A percentile compares a stretch with the other conserved stretches of the same genome.
Conservation (phyloP, 2,797 vertebrate species). For the Halcyon chelicuti region DNA sequence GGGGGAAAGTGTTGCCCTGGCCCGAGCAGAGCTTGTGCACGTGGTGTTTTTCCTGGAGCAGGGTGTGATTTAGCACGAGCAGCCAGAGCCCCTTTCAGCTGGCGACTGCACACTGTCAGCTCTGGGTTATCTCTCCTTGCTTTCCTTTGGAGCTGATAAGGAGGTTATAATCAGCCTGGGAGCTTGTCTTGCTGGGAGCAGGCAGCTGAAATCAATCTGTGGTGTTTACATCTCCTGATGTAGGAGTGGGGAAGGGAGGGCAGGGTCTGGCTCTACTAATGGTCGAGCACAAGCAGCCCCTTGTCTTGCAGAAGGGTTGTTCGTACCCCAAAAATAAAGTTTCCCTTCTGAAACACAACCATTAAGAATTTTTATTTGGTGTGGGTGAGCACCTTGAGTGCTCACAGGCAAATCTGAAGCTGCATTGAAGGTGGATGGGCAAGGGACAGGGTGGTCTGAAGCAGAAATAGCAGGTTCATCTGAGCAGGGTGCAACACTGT, state of each 20-base stretch:
- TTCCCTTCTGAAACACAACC: not conserved
- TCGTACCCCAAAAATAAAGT: not conserved
- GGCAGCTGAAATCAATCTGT: slow-evolving; percentile 19
- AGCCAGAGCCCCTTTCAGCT: not conserved
- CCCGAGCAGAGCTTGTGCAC: rapidly evolving
- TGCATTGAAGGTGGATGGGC: not conserved
- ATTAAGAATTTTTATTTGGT: not conserved
- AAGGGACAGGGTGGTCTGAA: not conserved
- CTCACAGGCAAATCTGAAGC: not conserved
- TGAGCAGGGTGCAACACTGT: not conserved
- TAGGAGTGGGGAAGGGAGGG: not conserved
- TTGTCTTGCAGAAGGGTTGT: not conserved
- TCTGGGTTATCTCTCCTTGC: slow-evolving; percentile 25
- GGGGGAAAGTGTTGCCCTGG: not conserved
- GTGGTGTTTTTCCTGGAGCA: not conserved
- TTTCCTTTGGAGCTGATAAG: slow-evolving; percentile 44
- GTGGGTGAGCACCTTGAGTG: not conserved
- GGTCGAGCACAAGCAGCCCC: not conserved
- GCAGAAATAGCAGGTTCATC: not conserved
- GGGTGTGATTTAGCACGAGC: rapidly evolving
- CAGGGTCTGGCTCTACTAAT: not conserved
- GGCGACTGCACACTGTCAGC: not conserved
- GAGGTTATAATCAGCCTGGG: slow-evolving; percentile 30
- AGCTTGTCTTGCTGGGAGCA: not conserved
- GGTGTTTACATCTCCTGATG: not conserved